Percentiles rank a stretch among this genome's conserved stretches.
phyloP scores from a whole-genome alignment of 1,140 invertebrate species.

The Aphelinus atriplicis region DNA sequence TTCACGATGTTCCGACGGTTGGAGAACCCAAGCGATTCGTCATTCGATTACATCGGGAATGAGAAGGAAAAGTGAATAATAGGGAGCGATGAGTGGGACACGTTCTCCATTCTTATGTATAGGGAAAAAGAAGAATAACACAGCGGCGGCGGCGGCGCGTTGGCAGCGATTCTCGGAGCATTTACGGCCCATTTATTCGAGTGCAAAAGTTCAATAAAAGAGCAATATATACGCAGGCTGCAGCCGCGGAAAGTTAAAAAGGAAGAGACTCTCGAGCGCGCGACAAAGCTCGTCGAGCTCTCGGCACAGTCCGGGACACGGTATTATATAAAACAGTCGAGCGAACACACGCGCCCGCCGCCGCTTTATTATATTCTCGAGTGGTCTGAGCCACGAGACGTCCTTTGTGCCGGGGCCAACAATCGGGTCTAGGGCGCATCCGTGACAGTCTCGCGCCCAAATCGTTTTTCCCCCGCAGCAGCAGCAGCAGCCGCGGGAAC shows the following conservation, averaged over 20 bases:
- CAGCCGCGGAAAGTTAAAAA: constrained; percentile 15
- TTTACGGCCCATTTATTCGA: constrained; percentile 21
- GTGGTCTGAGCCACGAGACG: no score
- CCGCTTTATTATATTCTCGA: not conserved
- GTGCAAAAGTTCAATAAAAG: not conserved
- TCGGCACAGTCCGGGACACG: not conserved
- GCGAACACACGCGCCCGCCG: not conserved
- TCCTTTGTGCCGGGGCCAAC: not conserved
- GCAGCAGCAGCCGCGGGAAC: not conserved
- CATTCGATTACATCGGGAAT: no score
- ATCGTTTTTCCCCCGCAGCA: constrained; percentile 17
- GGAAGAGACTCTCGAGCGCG: not conserved
- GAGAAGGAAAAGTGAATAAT: no score
- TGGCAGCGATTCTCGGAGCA: not conserved
- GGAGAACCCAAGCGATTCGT: no score
- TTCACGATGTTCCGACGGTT: no score
- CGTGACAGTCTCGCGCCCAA: not conserved
- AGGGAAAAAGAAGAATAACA: no score
- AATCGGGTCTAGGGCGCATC: not conserved
- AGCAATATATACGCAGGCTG: not conserved
- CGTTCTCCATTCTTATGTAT: no score
- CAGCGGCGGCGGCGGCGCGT: no score
- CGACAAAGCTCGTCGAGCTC: constrained; percentile 12
- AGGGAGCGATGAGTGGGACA: no score
- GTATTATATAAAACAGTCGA: not conserved